Evolutionary conservation across 2,113 vertebrate genomes (phyloP).

Genomic region (Chaetops frenatus): DNA sequence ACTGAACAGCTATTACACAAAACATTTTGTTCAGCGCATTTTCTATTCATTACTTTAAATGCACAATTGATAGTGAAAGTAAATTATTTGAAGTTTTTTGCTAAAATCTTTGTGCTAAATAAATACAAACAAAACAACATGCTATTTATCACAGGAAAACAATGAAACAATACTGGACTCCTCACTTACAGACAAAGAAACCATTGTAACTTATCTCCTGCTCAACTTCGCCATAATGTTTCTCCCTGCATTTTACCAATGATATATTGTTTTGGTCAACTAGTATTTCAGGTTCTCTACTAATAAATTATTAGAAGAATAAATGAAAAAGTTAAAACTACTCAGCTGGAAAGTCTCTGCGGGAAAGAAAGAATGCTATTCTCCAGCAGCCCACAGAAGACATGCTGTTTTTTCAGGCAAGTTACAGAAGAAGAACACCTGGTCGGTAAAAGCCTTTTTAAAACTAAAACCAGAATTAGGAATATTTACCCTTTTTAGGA

Average conservation of each 20-base stretch:
- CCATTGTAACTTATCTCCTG: neutral
- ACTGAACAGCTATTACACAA: slow-evolving; percentile 74
- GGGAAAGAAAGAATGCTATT: slow-evolving; percentile 34
- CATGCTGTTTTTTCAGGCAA: slow-evolving; percentile 35
- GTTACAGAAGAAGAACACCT: slow-evolving; percentile 30
- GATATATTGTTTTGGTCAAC: neutral
- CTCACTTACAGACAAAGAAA: slow-evolving; percentile 58
- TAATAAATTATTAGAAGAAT: neutral
- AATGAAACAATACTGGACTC: slow-evolving; percentile 60
- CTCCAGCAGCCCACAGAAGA: slow-evolving; percentile 31
- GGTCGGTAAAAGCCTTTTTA: neutral
- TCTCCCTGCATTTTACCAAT: neutral
- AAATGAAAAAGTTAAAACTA: neutral
- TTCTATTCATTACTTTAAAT: slow-evolving; percentile 72
- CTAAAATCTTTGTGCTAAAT: slow-evolving; percentile 72
- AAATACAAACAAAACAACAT: slow-evolving; percentile 73
- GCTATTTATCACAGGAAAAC: slow-evolving; percentile 56
- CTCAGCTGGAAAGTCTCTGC: slow-evolving; percentile 4
- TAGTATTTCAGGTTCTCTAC: neutral
- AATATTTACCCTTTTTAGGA: neutral
- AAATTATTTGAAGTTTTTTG: slow-evolving; percentile 70
- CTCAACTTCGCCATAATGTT: neutral
- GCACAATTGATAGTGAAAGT: slow-evolving; percentile 69
- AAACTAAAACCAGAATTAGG: neutral
- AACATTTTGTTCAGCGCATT: slow-evolving; percentile 70